Conservation (phyloP, 2,888 invertebrate species). For the Drosophila lutescens region DNA sequence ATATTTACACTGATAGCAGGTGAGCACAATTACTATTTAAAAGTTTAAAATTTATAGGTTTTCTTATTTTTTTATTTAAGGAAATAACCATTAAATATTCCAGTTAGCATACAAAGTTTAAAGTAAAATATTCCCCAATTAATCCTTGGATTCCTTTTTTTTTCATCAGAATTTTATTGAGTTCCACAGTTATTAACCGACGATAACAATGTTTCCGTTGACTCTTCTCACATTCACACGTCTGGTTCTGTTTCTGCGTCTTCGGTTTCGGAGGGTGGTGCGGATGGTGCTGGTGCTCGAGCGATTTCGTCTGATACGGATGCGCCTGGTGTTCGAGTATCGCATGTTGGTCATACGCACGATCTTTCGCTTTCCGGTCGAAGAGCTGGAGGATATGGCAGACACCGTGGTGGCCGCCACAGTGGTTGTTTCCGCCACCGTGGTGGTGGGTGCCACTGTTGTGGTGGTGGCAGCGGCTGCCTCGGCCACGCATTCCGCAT, state of each 20-base stretch:
- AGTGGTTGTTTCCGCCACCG: background rate
- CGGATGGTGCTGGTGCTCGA: background rate
- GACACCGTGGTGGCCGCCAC: background rate
- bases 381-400: background rate
- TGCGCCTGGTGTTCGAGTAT: background rate
- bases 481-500: constrained; percentile 30
- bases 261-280: constrained; percentile 2
- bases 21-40: too few species aligned
- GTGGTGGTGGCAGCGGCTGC: background rate
- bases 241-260: background rate
- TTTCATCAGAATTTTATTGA: background rate
- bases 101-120: too few species aligned
- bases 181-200: constrained; percentile 1
- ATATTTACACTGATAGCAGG: too few species aligned
- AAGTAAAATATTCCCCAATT: too few species aligned
- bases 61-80: too few species aligned
- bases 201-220: constrained; percentile 6
- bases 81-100: too few species aligned
- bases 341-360: background rate
- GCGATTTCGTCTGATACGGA: constrained; percentile 9
- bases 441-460: background rate
- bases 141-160: too few species aligned
- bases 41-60: too few species aligned
- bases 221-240: constrained; percentile 1
- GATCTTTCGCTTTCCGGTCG: background rate